Evolutionary conservation across 2,888 invertebrate genomes (phyloP).

Genomic region (Himalopsyche tibetana): DNA sequence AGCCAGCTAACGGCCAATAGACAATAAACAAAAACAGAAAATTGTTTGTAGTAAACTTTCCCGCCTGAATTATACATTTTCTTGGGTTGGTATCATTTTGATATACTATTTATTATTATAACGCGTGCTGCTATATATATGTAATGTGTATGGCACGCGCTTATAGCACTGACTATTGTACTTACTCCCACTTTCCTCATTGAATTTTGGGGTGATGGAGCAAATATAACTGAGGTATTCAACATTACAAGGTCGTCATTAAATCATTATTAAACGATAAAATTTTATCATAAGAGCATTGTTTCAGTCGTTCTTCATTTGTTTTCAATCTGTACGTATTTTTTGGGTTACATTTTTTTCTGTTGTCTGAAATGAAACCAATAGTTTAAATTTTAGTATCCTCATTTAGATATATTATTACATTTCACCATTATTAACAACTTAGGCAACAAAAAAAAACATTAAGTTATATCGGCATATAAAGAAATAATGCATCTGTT

Average conservation of each 20-base stretch:
- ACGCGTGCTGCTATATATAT: not conserved
- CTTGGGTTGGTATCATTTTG: constrained; percentile 14
- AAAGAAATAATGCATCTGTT: too few species aligned
- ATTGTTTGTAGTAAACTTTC: not conserved
- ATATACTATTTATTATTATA: constrained; percentile 8
- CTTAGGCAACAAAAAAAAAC: too few species aligned
- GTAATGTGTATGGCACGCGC: not conserved
- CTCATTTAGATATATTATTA: too few species aligned
- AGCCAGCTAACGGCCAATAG: not conserved
- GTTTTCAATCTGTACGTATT: too few species aligned
- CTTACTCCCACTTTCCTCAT: constrained; percentile 20
- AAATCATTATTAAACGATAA: too few species aligned
- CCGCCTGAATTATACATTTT: not conserved
- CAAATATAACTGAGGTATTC: not conserved
- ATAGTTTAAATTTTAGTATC: too few species aligned
- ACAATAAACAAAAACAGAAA: not conserved
- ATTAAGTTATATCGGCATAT: too few species aligned
- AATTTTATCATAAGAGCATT: too few species aligned
- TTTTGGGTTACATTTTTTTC: too few species aligned
- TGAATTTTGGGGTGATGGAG: constrained; percentile 47
- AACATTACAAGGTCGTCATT: not conserved
- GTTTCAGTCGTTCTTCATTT: too few species aligned
- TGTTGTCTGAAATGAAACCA: too few species aligned
- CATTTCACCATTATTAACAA: too few species aligned
- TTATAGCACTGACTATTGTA: not conserved